A percentile compares a stretch with the other conserved stretches of the same genome.
Evolutionary conservation across 37 sponge, comb jelly and placozoan species (phyloP).

Genomic region (Mnemiopsis leidyi): DNA sequence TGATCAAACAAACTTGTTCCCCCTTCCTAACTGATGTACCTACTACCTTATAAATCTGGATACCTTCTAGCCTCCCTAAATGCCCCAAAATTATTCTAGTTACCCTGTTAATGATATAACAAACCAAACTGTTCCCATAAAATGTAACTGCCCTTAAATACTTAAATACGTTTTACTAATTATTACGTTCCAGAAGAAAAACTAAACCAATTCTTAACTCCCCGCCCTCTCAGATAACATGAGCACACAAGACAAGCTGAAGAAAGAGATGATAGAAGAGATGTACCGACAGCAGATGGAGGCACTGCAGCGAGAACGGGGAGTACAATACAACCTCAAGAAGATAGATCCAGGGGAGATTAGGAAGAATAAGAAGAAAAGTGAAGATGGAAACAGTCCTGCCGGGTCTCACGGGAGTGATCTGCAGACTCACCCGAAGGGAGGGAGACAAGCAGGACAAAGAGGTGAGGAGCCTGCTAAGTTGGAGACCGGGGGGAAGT

Average conservation of each 20-base stretch:
- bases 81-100: no score
- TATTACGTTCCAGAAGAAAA: no score
- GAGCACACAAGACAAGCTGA: neutral
- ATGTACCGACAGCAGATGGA: conserved; percentile 65
- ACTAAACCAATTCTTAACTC: no score
- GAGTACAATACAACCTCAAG: conserved; percentile 63
- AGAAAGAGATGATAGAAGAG: conserved; percentile 28
- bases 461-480: neutral
- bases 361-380: neutral
- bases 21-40: no score
- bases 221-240: neutral
- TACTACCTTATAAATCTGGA: no score
- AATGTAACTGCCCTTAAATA: no score
- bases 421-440: neutral
- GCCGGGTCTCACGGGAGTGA: neutral
- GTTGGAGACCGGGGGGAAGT: neutral
- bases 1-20: no score
- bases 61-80: no score
- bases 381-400: neutral
- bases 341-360: neutral
- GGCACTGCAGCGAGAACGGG: neutral
- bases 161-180: no score
- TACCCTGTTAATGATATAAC: no score
- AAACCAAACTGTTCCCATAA: no score
- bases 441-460: neutral